phyloP scores from a whole-genome alignment of 2,797 vertebrate genomes.

The Pseudochirops cupreus region DNA sequence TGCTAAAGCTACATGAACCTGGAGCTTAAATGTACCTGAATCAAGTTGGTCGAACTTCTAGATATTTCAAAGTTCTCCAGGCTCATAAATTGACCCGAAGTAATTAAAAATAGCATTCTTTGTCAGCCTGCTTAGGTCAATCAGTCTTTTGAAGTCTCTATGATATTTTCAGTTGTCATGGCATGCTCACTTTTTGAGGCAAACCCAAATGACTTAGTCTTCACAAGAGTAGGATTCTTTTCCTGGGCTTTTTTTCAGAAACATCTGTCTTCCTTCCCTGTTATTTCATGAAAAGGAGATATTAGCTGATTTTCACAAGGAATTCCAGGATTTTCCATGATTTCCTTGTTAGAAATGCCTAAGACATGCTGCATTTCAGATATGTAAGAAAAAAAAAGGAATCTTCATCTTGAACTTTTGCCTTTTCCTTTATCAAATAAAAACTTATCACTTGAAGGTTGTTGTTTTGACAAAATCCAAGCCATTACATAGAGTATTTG shows the following conservation, averaged over 20 bases:
- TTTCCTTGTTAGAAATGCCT: slow-evolving; percentile 35
- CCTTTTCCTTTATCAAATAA: background rate
- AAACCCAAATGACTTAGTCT: slow-evolving; percentile 71
- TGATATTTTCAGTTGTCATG: slow-evolving; percentile 79
- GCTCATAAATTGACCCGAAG: slow-evolving; percentile 78
- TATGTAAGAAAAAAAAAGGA: background rate
- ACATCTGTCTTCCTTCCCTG: slow-evolving; percentile 56
- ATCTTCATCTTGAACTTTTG: background rate
- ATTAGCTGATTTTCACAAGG: slow-evolving; percentile 46
- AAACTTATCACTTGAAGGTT: background rate
- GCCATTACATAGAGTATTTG: background rate
- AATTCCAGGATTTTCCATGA: slow-evolving; percentile 47
- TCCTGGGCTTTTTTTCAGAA: slow-evolving; percentile 48
- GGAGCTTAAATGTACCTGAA: slow-evolving; percentile 84
- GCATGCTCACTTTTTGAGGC: slow-evolving; percentile 49
- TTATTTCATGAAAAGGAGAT: slow-evolving; percentile 15
- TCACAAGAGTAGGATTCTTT: slow-evolving; percentile 64
- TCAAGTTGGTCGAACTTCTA: slow-evolving; percentile 79
- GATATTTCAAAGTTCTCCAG: slow-evolving; percentile 79
- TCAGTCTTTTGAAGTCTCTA: slow-evolving; percentile 71
- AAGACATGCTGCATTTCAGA: background rate
- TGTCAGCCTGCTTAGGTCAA: slow-evolving; percentile 74
- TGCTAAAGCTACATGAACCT: slow-evolving; percentile 74
- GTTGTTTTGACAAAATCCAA: background rate
- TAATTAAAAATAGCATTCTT: slow-evolving; percentile 79